Evolutionary conservation across 2,888 invertebrate species (phyloP), one percentile per base, ranked within the genome.

Genomic region (Hydraecia micacea): DNA sequence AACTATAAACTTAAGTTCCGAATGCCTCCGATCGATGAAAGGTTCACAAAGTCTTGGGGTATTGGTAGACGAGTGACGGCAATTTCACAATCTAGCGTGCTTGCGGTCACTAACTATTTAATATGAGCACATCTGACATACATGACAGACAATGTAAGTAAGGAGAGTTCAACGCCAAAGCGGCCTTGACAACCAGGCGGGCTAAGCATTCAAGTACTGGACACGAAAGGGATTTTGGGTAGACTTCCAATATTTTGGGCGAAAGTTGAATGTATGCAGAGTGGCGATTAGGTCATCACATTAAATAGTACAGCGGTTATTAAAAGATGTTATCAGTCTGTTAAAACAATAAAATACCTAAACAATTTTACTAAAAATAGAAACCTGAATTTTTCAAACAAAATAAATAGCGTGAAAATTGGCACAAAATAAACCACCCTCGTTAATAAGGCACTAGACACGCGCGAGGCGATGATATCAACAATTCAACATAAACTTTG

Each of bases 61-160:
- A 86, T 87, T 77, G 80, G 78, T 77, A 88, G 87, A 86, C 87
- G 87, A 89, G 78, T 88, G 87, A 90, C 84, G 82, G 81, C 86
- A 88, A 89, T 88, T 89, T 74, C 83, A 83, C 73, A 79, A 65
- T 78, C 65, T 77, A 77, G 81, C 86, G 74, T 85, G 83, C 69
- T 79, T 80, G 76, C 65, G 79, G 67, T 74, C 77, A 65, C 70
- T 73, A 82, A 82, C 73, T 77, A 80, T 75, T 82, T 76, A 73
- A 77, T 79, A 75, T 69, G 76, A 76, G 76, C 77, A 52, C 36
- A 69, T 52, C 70, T 65, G 80, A 75, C 42, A 49, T 71, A 65
- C 62, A 62, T 77, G 62, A 39, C 67, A 77, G 55, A 36, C 46
- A 69, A 13, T 63, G 52, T 55, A 28, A 55, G 36, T 18, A 46